Percentiles rank a stretch among this genome's conserved stretches.
Conservation (phyloP, 2,888 invertebrate species). For the Sepioteuthis lessoniana region DNA sequence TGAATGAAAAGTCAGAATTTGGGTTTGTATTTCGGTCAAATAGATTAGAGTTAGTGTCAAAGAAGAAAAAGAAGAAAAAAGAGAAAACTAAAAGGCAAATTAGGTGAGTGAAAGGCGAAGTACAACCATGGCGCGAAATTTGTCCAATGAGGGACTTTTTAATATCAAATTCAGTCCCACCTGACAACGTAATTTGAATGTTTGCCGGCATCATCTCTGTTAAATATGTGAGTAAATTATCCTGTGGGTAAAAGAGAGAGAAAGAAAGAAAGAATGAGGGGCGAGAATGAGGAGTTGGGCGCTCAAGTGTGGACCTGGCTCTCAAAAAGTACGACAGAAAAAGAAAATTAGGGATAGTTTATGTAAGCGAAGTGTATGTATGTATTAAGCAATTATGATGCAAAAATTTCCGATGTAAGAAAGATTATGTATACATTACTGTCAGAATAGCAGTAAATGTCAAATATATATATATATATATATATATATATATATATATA, state of each 20-base stretch:
- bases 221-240: not conserved
- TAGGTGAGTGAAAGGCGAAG: not conserved
- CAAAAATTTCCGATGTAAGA: too few species aligned
- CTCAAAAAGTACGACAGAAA: too few species aligned
- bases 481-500: too few species aligned
- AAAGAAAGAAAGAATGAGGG: not conserved
- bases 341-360: too few species aligned
- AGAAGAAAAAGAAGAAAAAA: not conserved
- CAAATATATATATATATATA: too few species aligned
- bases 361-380: too few species aligned
- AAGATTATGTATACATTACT: not conserved
- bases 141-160: not conserved
- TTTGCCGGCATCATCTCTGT: not conserved
- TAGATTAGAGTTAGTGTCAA: not conserved
- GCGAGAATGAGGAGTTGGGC: too few species aligned
- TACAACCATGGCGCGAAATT: not conserved
- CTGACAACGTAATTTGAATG: conserved; percentile 21
- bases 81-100: too few species aligned
- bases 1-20: not conserved
- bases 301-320: not conserved
- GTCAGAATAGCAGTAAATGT: not conserved
- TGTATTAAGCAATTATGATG: too few species aligned
- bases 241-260: too few species aligned
- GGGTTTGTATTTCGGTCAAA: conserved; percentile 24
- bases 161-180: not conserved